Base-by-base conservation (phyloP, 2,888 invertebrate genomes). In the Machimus atricapillus region DNA sequence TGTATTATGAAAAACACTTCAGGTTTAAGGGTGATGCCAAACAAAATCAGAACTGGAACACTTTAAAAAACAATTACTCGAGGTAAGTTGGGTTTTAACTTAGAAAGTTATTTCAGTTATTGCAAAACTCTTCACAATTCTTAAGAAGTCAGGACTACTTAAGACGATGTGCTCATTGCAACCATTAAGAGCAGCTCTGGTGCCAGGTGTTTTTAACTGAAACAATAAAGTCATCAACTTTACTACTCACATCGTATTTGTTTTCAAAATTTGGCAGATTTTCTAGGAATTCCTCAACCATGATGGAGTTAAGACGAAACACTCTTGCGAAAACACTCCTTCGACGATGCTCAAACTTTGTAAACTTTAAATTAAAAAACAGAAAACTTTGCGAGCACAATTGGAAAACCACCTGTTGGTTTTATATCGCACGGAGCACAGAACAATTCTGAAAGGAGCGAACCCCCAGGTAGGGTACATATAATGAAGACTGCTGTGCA, bases 271-370 rank as follows among this genome's bases (percentile, higher is more conserved):
- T 92, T 87, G 92, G 92, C 88, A 92, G 90, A 90, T 92, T 92
- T 90, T 92, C 91, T 87, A 92, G 90, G 90, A 92, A 92, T 90
- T 92, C 92, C 90, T 92, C 92, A 88, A 92, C 92, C 92, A 92
- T 92, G 88, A 87, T 40, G 34, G 16, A n/a, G 37, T 76, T 16
- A 27, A 34, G 34, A 86, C 43, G 86, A 87, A 77, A 77, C 37
- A 77, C 77, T 8, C 52, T 23, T 14, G 4, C 31, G n/a, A 77
- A 37, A 77, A 77, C 37, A 37, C 37, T 34, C n/a, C n/a, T 46
- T 19, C 14, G 77, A 77, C 34, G 19, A 9, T 34, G 19, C 76
- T 76, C 37, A 76, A 27, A 76, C 76, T 76, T 76, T 40, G n/a
- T 4, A 82, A 82, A 82, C 37, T 83, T 56, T 56, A 81, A 56